Evolutionary conservation across 2,113 vertebrate genomes (phyloP).

Genomic region (Hippocampus barbouri): DNA sequence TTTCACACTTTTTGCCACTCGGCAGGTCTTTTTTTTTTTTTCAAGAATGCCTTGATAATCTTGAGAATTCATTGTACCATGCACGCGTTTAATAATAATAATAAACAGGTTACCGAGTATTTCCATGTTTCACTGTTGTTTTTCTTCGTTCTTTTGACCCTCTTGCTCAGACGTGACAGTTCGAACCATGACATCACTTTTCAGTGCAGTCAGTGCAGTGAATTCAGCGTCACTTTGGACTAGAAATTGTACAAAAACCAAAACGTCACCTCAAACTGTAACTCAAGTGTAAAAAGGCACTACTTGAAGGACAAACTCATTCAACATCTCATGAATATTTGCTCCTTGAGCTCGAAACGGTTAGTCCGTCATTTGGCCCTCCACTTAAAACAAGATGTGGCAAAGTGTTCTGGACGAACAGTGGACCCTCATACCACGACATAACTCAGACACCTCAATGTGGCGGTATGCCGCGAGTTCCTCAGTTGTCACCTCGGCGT

Average conservation of each 20-base stretch:
- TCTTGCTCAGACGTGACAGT: too few relatives aligned
- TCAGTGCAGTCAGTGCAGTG: neutral
- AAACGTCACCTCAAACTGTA: neutral
- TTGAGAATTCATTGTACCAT: too few relatives aligned
- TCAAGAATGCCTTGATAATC: too few relatives aligned
- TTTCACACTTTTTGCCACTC: too few relatives aligned
- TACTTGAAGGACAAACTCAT: neutral
- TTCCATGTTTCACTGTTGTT: too few relatives aligned
- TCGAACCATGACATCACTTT: too few relatives aligned
- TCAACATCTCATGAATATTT: slow-evolving; percentile 16
- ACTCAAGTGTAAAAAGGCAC: neutral
- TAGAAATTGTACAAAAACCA: neutral
- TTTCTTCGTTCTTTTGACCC: too few relatives aligned
- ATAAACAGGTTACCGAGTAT: too few relatives aligned
- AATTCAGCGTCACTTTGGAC: neutral
- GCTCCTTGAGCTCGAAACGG: neutral
- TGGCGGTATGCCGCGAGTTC: slow-evolving; percentile 40
- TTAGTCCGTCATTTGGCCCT: slow-evolving; percentile 22
- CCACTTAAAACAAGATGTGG: slow-evolving; percentile 14
- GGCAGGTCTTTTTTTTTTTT: too few relatives aligned
- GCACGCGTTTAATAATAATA: too few relatives aligned
- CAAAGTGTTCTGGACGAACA: slow-evolving; percentile 23
- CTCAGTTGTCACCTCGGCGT: slow-evolving; percentile 56
- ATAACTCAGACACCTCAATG: slow-evolving; percentile 46
- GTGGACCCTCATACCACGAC: slow-evolving; percentile 30